Conservation (phyloP, 1,140 invertebrate species). For the Bombyx mandarina region DNA sequence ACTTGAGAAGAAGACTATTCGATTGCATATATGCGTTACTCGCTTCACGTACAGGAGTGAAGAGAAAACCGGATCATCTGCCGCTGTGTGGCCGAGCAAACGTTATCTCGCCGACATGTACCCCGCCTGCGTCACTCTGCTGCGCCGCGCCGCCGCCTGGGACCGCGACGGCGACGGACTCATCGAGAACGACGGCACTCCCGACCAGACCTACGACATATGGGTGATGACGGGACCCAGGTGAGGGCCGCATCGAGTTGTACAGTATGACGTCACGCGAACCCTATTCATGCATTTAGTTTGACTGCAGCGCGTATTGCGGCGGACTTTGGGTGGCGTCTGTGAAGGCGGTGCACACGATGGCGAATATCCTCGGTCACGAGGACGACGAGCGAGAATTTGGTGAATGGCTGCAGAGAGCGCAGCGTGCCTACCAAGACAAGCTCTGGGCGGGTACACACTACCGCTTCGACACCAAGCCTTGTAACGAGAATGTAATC, state of each 20-base stretch:
- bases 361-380: constrained; percentile 79
- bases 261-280: no score
- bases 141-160: constrained; percentile 78
- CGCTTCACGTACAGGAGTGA: constrained; percentile 42
- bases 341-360: constrained; percentile 78
- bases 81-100: constrained; percentile 58
- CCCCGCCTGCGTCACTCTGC: constrained; percentile 70
- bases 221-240: constrained; percentile 80
- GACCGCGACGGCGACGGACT: constrained; percentile 90
- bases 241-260: no score
- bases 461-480: constrained; percentile 88
- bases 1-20: no score
- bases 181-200: constrained; percentile 90
- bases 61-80: constrained; percentile 12
- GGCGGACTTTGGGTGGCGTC: constrained; percentile 91
- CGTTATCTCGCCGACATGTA: constrained; percentile 75
- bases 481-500: constrained; percentile 77
- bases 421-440: constrained; percentile 79
- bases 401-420: constrained; percentile 78
- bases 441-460: constrained; percentile 91
- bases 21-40: no score
- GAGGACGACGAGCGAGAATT: constrained; percentile 77
- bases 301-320: constrained; percentile 86
- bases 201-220: constrained; percentile 94
- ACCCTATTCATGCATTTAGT: no score